Evolutionary conservation across 1,140 invertebrate genomes (phyloP), one percentile per base, ranked within the genome.

Genomic region (Eueides isabella): DNA sequence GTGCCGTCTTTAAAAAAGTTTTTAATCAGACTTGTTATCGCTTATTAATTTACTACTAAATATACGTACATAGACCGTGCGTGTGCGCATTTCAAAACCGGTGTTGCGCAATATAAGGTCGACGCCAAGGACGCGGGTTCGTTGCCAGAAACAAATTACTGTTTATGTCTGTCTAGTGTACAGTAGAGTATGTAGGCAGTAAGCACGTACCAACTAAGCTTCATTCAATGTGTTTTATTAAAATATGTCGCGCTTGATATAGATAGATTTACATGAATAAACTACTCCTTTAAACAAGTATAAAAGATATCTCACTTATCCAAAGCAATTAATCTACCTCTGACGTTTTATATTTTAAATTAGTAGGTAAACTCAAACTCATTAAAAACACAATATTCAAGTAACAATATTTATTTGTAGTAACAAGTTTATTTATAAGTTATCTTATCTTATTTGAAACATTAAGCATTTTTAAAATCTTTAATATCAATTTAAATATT

Each of bases 61-160:
- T 19, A 33, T 26, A 71, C 61, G 79, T 83, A 86, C 84, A 88
- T 89, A 88, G 86, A 86, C 74, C 81, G 77, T 81, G 80, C 81
- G 77, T 79, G 81, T 75, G 81, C 82, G 83, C 82, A 82, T 87
- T 85, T 87, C 83, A 75, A 91, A 92, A 91, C 88, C 85, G 87
- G 89, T 90, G 85, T 92, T 92, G 90, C 89, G 89, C 87, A 92
- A 91, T 90, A 86, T 92, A 92, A 91, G 90, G 90, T 91, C 90
- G 90, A 76, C 87, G 85, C 82, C 89, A 92, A 92, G 90, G 90
- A 92, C 90, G 89, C 84, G 83, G 86, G 89, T 90, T 92, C 86
- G 89, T 89, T 91, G 88, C 88, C 87, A 89, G 90, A 92, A 90
- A 90, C 86, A 89, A 89, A 88, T 88, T 82, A 84, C 76, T 92